Base-by-base conservation (phyloP, 2,113 vertebrate species). In the Circaetus cinerascens region DNA sequence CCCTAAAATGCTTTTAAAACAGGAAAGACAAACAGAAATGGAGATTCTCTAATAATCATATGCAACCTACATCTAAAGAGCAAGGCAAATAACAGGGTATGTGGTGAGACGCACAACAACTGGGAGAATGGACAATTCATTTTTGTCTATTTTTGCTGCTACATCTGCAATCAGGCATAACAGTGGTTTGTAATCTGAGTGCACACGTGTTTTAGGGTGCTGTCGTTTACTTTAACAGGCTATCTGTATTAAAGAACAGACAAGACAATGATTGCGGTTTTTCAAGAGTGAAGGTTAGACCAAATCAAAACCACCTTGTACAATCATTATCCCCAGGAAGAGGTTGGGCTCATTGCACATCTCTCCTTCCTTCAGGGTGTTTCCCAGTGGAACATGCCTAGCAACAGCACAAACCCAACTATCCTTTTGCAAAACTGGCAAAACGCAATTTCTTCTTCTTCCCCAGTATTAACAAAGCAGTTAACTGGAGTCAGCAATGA, bases 401-500 rank as follows among this genome's bases (percentile, higher is more conserved):
- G 69, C n/a, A 81, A 62, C 15, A 77, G 59, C 46, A 77, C 30
- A 77, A 63, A 82, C 80, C 25, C 6, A 27, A 26, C 9, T 40
- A 53, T 7, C 2, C 45, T 73, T 81, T 62, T 67, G 22, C 57
- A 94, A 83, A 91, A 93, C 15, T 29, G 73, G 40, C 29, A 91
- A 90, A 74, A 12, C 27, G 43, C 8, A 64, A 57, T 36, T 94
- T 92, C 34, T 67, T 75, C 68, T 79, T 92, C 23, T 20, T 66
- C 73, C 11, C 7, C 60, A 43, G 2, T n/a, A 91, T 64, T 77
- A 96, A 66, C 26, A 82, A 79, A 93, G 60, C 27, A 94, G 46
- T 91, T 93, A 83, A 78, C 48, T 76, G 74, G 34, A 91, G 62
- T 89, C 72, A 97, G 68, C 92, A 91, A 90, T 55, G 87, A 75